Percentiles rank a stretch among this genome's conserved stretches.
Conservation (phyloP, 2,888 invertebrate genomes). For the Lasioglossum villosulum region DNA sequence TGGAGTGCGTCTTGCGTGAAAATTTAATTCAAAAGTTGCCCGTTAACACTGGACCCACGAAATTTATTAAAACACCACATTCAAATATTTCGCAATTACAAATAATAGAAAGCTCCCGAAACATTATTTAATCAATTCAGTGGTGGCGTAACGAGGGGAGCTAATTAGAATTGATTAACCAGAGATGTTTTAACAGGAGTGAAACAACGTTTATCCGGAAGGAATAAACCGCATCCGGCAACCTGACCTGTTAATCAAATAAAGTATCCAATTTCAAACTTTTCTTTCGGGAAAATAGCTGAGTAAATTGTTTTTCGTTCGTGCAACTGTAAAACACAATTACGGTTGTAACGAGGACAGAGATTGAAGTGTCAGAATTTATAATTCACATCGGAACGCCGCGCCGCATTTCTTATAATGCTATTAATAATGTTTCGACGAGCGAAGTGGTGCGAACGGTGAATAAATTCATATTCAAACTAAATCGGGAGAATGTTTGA, state of each 20-base stretch:
- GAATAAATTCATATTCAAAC: not conserved
- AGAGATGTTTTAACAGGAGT: not conserved
- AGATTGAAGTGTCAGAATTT: not conserved
- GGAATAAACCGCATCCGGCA: not conserved
- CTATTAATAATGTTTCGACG: not conserved
- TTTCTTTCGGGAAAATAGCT: not conserved
- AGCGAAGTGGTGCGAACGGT: not conserved
- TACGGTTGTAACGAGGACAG: not conserved
- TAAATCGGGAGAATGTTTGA: not conserved
- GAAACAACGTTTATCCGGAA: not conserved
- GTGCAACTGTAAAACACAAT: not conserved
- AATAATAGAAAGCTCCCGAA: not conserved
- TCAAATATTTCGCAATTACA: not conserved
- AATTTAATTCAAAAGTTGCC: not conserved
- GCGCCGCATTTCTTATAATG: not conserved
- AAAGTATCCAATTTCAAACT: not conserved
- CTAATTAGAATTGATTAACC: not conserved
- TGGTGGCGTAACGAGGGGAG: not conserved
- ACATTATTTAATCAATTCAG: not conserved
- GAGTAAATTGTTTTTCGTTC: not conserved
- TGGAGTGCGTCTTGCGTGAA: not conserved
- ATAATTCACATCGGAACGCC: not conserved
- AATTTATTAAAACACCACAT: not conserved
- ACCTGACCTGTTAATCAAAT: not conserved
- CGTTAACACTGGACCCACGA: not conserved